Evolutionary conservation across 1,140 invertebrate genomes (phyloP).

Genomic region (Drosophila nigromelanica): DNA sequence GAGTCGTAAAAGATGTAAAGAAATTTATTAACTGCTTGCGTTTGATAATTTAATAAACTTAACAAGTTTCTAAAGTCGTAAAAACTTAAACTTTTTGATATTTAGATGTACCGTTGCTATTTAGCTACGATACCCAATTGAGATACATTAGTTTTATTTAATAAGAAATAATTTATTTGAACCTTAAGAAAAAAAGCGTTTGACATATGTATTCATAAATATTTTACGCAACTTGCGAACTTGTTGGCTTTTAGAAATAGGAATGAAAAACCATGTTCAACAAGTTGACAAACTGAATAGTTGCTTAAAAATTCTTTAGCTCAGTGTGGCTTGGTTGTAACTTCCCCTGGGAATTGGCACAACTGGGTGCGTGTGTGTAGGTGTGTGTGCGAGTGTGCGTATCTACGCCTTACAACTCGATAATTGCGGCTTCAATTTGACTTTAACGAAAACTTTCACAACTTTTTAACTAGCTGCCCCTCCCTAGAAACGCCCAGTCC

Average conservation of each 20-base stretch:
- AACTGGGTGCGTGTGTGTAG: constrained; percentile 40
- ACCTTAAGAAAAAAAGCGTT: not conserved
- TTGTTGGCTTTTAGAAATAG: constrained; percentile 8
- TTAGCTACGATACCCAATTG: not conserved
- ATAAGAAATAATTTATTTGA: not conserved
- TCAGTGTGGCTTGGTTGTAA: constrained; percentile 5
- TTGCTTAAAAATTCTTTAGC: constrained; percentile 28
- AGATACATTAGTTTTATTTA: not conserved
- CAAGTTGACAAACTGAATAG: constrained; percentile 33
- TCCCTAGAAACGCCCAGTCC: constrained; percentile 4
- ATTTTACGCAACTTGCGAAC: constrained; percentile 9
- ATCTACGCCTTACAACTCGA: constrained; percentile 71
- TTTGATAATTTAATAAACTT: not conserved
- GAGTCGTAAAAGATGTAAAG: not conserved
- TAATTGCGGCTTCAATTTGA: constrained; percentile 80
- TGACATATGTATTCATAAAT: not conserved
- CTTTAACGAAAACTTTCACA: constrained; percentile 71
- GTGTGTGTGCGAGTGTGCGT: constrained; percentile 4
- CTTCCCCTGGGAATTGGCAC: constrained; percentile 45
- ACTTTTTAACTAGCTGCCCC: constrained; percentile 73
- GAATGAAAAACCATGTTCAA: constrained; percentile 14
- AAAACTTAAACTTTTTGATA: not conserved
- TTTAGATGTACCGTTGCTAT: not conserved
- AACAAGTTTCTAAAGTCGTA: no score
- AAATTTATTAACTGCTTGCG: not conserved